These are phyloP conservation scores for Gopherus flavomarginatus DNA, from an alignment of 2,113 vertebrate species.

Conservation along the genomic window DNA sequence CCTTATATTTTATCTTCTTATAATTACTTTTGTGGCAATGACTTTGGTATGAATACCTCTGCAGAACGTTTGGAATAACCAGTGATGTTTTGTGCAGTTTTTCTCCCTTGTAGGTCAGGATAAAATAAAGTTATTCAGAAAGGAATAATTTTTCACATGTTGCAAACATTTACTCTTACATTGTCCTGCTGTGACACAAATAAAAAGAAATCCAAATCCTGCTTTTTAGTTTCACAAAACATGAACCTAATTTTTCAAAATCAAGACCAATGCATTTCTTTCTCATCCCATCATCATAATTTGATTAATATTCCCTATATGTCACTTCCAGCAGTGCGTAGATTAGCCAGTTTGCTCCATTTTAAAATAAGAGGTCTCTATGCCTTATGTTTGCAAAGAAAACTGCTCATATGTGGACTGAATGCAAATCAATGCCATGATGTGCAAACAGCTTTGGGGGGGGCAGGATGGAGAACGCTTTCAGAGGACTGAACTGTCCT, in stretches of 20 bases:
- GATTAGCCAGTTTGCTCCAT: not conserved
- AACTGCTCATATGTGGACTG: not conserved
- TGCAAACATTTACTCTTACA: not conserved
- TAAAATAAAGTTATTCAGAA: not conserved
- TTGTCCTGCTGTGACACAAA: not conserved
- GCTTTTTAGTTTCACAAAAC: not conserved
- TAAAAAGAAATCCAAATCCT: not conserved
- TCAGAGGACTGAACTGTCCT: not conserved
- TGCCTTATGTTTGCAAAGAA: not conserved
- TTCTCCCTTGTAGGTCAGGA: not conserved
- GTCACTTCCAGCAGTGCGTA: not conserved
- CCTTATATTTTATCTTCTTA: not conserved
- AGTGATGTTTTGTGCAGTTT: not conserved
- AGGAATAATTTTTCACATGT: not conserved
- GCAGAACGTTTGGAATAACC: not conserved
- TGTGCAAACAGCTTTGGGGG: not conserved
- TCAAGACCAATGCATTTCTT: not conserved
- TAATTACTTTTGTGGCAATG: not conserved
- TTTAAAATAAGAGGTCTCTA: not conserved
- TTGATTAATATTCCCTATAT: not conserved
- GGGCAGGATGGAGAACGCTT: not conserved
- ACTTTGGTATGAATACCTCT: not conserved
- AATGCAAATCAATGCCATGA: not conserved
- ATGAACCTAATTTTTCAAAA: not conserved
- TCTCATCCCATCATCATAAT: not conserved